Percentiles rank a stretch among this genome's conserved stretches.
Conservation (phyloP, 2,888 invertebrate species). For the Caenorhabditis japonica region DNA sequence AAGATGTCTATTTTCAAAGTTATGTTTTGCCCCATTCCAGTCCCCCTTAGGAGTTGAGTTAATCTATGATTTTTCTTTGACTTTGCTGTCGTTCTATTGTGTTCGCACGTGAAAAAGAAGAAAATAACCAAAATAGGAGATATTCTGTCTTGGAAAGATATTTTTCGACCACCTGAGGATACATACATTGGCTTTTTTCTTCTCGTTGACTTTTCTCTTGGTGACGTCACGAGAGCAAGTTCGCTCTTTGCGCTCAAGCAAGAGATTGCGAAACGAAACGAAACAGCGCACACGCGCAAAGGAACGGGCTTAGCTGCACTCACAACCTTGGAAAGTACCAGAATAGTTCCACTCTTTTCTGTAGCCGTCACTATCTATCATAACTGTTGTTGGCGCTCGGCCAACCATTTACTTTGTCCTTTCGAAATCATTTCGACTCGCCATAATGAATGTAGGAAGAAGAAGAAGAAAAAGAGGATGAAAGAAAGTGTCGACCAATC, state of each 20-base stretch:
- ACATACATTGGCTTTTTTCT: constrained; percentile 7
- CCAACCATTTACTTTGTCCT: constrained; percentile 5
- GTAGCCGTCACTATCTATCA: not conserved
- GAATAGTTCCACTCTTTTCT: not conserved
- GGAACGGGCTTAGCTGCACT: constrained; percentile 4
- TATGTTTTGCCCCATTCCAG: constrained; percentile 2
- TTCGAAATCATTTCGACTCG: not conserved
- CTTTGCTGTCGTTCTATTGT: not conserved
- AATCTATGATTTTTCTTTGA: constrained; percentile 13
- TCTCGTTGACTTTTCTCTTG: constrained; percentile 7
- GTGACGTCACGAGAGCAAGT: constrained; percentile 43
- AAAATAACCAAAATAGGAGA: not conserved
- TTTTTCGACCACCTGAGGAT: too few relatives aligned
- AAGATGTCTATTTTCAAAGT: constrained; percentile 9
- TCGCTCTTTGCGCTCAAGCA: constrained; percentile 31
- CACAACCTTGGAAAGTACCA: constrained; percentile 10
- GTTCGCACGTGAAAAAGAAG: not conserved
- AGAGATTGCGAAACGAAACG: constrained; percentile 28
- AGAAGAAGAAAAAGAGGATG: not conserved
- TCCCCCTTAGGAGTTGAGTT: not conserved
- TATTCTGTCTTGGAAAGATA: too few relatives aligned
- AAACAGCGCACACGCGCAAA: constrained; percentile 12
- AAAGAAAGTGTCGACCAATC: constrained; percentile 12
- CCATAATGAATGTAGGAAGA: constrained; percentile 1
- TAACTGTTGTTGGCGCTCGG: constrained; percentile 2